Percentiles rank a stretch among this genome's conserved stretches.
Evolutionary conservation across 2,113 vertebrate genomes (phyloP).

Genomic region (Limnothrissa miodon): DNA sequence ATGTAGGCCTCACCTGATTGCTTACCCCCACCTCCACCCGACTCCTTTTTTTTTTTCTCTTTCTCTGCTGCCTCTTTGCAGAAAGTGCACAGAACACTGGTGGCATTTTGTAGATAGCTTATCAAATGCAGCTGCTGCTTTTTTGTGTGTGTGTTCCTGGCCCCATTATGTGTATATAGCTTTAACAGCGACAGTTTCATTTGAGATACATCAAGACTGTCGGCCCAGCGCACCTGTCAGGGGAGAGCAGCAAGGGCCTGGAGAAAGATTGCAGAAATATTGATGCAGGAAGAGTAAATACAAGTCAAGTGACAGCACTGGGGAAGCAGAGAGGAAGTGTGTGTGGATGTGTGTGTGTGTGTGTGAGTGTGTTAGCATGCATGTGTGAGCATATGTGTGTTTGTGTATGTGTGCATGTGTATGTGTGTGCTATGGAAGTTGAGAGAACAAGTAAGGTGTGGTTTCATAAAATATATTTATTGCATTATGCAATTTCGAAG

Average conservation of each 20-base stretch:
- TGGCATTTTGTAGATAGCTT: constrained; percentile 63
- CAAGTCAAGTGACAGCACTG: constrained; percentile 58
- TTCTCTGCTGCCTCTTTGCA: background rate
- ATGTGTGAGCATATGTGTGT: background rate
- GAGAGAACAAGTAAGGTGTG: no score
- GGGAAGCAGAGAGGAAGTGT: constrained; percentile 25
- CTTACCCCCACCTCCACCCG: background rate
- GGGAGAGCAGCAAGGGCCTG: constrained; percentile 41
- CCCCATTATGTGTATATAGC: constrained; percentile 42
- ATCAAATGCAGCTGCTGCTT: constrained; percentile 34
- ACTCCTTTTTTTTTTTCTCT: background rate
- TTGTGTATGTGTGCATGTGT: background rate
- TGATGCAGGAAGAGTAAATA: constrained; percentile 63
- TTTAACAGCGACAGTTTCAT: constrained; percentile 55
- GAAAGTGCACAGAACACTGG: constrained; percentile 57
- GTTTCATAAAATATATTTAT: background rate
- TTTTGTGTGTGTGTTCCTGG: background rate
- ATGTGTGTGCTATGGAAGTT: background rate
- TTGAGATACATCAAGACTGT: constrained; percentile 53
- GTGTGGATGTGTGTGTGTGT: background rate
- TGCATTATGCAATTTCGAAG: background rate
- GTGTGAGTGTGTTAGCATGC: background rate
- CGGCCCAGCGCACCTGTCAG: background rate
- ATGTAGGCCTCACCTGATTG: background rate
- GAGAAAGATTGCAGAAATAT: constrained; percentile 68